Evolutionary conservation across 2,113 vertebrate genomes (phyloP), one percentile per base, ranked within the genome.

Genomic region (Aplodontia rufa): DNA sequence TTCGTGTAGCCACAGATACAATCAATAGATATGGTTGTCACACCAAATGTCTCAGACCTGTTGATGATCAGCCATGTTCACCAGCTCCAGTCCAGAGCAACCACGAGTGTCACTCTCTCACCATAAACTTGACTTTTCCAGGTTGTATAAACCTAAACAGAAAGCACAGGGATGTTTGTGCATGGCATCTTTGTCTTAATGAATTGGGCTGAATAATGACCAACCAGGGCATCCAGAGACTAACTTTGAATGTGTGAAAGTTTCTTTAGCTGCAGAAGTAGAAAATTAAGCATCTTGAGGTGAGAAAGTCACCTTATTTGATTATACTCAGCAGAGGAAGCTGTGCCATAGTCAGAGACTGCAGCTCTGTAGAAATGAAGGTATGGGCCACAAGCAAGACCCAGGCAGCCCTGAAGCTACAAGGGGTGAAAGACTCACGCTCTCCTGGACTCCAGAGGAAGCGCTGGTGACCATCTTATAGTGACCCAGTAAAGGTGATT

Each of bases 11-110:
- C 37, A 28, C 32, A 76, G 24, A 9, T 30, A n/a, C 32, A 87
- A 24, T 62, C 42, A 49, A 28, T 42, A 75, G 8, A 76, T 49
- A 62, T 20, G 24, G n/a, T n/a, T n/a, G n/a, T n/a, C n/a, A n/a
- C n/a, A n/a, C n/a, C n/a, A n/a, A n/a, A n/a, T 37, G n/a, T 9
- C 37, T 24, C 7, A 1, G 28, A 24, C 14, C 0, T 4, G 4
- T 47, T 58, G 42, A 17, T 22, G 24, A 74, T 35, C 19, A 74
- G 17, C n/a, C 20, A 28, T 55, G 45, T 9, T 45, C 8, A 22
- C 12, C 69, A 45, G 20, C 24, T 47, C 3, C 40, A 64, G 17
- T 26, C 40, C 13, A 37, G 49, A 30, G 24, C 26, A 16, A 60
- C 12, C 32, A 11, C 69, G 40, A 53, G 24, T 9, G 14, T 75